phyloP scores from a whole-genome alignment of 2,797 vertebrate genomes.

The Ptychobarbus kaznakovi region DNA sequence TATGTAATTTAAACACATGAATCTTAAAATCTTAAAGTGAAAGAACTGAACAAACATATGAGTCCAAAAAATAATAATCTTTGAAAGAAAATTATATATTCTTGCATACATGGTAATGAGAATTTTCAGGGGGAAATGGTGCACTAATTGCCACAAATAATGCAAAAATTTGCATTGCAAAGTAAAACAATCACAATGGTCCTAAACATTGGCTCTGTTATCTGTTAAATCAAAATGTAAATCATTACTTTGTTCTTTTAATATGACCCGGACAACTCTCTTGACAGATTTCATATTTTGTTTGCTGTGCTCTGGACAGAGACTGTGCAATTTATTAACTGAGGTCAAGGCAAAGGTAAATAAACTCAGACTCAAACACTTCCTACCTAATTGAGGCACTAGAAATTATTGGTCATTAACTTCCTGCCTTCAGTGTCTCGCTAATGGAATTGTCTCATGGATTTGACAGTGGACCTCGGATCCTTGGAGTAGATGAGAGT shows the following conservation, averaged over 20 bases:
- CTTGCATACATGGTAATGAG: not conserved
- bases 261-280: not conserved
- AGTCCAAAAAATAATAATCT: no score
- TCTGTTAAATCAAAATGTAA: not conserved
- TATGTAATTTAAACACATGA: no score
- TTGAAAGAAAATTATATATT: not conserved
- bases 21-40: no score
- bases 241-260: not conserved
- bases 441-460: conserved; percentile 30
- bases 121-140: not conserved
- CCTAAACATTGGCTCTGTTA: not conserved
- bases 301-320: not conserved
- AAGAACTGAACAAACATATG: no score
- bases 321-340: conserved; percentile 4
- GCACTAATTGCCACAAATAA: not conserved
- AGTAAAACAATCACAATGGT: not conserved
- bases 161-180: not conserved
- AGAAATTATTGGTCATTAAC: conserved; percentile 23
- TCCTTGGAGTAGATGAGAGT: not conserved
- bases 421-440: conserved; percentile 1
- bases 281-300: not conserved
- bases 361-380: not conserved
- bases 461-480: not conserved
- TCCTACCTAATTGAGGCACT: conserved; percentile 15
- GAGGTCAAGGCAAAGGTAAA: not conserved